A percentile compares a stretch with the other conserved stretches of the same genome.
These are phyloP conservation scores for Nebria brevicollis DNA, from an alignment of 2,888 invertebrate genomes.

Conservation along the genomic window DNA sequence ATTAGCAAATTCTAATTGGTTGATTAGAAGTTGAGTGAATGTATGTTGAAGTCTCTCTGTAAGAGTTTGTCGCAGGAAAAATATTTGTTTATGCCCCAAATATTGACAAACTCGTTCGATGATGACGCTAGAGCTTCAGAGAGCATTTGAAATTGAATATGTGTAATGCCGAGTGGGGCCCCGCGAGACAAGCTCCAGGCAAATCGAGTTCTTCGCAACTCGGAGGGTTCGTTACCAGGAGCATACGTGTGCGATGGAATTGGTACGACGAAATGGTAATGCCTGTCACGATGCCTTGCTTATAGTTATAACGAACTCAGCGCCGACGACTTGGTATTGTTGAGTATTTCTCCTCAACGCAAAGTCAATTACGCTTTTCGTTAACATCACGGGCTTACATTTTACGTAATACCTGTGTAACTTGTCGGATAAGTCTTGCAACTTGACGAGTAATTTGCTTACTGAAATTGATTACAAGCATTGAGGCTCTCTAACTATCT, in stretches of 20 bases:
- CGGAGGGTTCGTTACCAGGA: constrained; percentile 35
- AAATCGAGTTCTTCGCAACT: constrained; percentile 42
- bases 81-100: constrained; percentile 36
- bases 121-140: constrained; percentile 11
- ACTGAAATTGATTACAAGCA: neutral
- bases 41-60: too few species aligned
- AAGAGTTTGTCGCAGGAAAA: neutral
- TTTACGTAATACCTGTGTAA: neutral
- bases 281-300: neutral
- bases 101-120: constrained; percentile 35
- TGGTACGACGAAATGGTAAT: constrained; percentile 12
- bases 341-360: neutral
- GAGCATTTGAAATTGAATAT: constrained; percentile 43
- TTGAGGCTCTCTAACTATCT: too few species aligned
- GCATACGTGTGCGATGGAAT: constrained; percentile 20
- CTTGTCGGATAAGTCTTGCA: neutral
- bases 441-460: neutral
- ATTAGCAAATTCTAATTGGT: too few species aligned
- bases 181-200: constrained; percentile 18
- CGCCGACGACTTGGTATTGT: neutral
- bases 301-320: constrained; percentile 9
- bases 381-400: neutral
- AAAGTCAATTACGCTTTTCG: neutral
- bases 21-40: too few species aligned
- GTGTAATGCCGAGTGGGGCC: constrained; percentile 22